phyloP scores from a whole-genome alignment of 2,888 invertebrate species.

The Lapara coniferarum region DNA sequence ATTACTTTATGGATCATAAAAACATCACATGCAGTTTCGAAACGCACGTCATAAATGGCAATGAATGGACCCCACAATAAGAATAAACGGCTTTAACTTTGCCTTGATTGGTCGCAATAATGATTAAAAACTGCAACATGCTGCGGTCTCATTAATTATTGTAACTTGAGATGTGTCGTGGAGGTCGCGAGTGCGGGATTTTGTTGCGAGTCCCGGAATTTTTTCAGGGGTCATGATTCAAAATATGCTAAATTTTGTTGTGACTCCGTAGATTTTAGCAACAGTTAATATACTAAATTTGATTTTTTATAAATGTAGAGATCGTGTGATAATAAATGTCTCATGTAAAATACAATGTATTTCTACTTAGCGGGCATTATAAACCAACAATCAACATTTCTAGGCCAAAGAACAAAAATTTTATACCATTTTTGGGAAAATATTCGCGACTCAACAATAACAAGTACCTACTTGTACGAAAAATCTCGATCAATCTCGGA shows the following conservation, averaged over 20 bases:
- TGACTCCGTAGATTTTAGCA: too few relatives aligned
- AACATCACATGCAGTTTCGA: not conserved
- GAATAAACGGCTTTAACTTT: not conserved
- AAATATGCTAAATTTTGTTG: not conserved
- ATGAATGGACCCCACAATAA: not conserved
- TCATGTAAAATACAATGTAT: too few relatives aligned
- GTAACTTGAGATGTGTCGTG: not conserved
- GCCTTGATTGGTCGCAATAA: conserved; percentile 2
- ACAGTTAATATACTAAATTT: not conserved
- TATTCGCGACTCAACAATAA: too few relatives aligned
- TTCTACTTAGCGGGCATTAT: too few relatives aligned
- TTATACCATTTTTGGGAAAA: too few relatives aligned
- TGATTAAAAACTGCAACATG: not conserved
- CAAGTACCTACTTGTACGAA: too few relatives aligned
- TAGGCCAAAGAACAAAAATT: too few relatives aligned
- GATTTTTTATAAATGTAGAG: not conserved
- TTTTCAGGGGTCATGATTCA: not conserved
- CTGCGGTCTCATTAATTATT: conserved; percentile 1
- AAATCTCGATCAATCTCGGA: too few relatives aligned
- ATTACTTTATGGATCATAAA: not conserved
- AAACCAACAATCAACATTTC: too few relatives aligned
- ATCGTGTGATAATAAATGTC: too few relatives aligned
- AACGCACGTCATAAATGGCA: not conserved
- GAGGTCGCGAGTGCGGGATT: not conserved
- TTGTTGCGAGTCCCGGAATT: not conserved